These are phyloP conservation scores for Anastatus disparis DNA, from an alignment of 1,140 invertebrate species.

Conservation along the genomic window DNA sequence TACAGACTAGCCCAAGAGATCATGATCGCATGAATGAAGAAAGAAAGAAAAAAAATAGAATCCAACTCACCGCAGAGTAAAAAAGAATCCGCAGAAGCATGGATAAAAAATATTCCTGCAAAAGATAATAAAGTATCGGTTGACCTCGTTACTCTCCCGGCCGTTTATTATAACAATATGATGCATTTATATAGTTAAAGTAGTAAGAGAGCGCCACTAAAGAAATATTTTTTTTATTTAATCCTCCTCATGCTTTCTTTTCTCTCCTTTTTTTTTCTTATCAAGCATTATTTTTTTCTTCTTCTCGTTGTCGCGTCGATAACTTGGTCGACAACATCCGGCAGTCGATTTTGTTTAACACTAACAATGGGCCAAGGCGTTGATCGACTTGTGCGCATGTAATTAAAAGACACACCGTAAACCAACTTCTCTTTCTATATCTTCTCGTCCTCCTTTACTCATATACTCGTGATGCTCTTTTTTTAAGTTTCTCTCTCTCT, in stretches of 20 bases:
- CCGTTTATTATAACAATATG: constrained; percentile 23
- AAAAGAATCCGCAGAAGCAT: not conserved
- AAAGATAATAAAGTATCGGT: constrained; percentile 15
- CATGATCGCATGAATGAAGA: not conserved
- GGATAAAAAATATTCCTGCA: not conserved
- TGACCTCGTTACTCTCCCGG: not conserved
- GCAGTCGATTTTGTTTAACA: not conserved
- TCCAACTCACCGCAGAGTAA: too few relatives aligned
- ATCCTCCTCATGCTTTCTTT: not conserved
- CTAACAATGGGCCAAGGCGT: too few relatives aligned
- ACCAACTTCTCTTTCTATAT: too few relatives aligned
- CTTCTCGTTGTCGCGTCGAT: not conserved
- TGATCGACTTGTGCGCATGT: too few relatives aligned
- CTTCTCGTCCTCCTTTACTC: too few relatives aligned
- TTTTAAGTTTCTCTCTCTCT: too few relatives aligned
- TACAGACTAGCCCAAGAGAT: too few relatives aligned
- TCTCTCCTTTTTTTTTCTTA: not conserved
- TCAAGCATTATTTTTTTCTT: not conserved
- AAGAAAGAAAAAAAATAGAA: too few relatives aligned
- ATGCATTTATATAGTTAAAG: not conserved
- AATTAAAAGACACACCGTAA: too few relatives aligned
- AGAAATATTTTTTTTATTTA: not conserved
- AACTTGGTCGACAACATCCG: constrained; percentile 7
- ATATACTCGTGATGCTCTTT: too few relatives aligned
- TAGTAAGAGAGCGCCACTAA: not conserved